phyloP scores from a whole-genome alignment of 2,113 vertebrate species.

The Laticauda laticaudata region DNA sequence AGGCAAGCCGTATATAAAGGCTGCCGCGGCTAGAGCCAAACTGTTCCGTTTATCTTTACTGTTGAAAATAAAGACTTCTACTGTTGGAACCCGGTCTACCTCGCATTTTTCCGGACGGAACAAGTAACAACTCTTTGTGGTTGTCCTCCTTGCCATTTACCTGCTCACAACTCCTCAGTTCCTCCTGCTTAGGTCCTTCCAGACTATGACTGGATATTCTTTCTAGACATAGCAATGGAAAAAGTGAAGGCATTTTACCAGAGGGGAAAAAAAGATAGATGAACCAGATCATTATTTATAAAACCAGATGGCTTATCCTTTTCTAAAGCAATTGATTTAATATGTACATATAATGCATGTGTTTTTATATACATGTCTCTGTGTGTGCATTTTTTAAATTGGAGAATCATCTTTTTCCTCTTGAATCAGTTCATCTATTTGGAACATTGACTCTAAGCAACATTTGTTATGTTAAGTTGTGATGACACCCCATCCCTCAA shows the following conservation, averaged over 20 bases:
- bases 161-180: neutral
- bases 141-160: neutral
- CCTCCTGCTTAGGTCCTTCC: neutral
- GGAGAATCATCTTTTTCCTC: neutral
- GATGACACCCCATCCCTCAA: neutral
- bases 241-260: neutral
- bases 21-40: no score
- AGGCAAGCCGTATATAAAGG: no score
- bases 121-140: neutral
- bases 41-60: no score
- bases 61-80: no score
- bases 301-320: neutral
- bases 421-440: neutral
- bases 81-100: no score
- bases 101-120: no score
- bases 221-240: neutral
- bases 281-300: neutral
- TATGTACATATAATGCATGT: neutral
- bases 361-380: neutral
- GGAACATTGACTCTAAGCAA: neutral
- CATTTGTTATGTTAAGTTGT: neutral
- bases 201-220: neutral
- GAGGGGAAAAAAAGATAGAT: neutral
- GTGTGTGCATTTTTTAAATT: neutral
- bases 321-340: neutral